A percentile compares a stretch with the other conserved stretches of the same genome.
Conservation (phyloP, 2,888 invertebrate genomes). For the Eristalis tenax region DNA sequence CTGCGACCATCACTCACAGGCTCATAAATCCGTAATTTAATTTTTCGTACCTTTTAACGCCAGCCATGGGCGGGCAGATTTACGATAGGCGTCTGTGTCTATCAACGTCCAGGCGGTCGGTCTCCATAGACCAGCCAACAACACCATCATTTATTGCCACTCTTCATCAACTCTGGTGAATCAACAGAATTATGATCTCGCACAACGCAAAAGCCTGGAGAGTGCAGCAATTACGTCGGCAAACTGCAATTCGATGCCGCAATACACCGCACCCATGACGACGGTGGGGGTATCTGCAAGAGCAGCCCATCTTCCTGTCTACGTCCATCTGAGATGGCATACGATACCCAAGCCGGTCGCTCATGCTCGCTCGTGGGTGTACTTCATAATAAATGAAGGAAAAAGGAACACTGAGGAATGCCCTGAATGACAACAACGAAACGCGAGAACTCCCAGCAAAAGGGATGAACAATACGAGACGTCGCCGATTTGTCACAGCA, state of each 20-base stretch:
- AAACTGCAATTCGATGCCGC: not conserved
- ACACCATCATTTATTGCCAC: not conserved
- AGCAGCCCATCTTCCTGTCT: not conserved
- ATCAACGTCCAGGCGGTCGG: not conserved
- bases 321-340: constrained; percentile 25
- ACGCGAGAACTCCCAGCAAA: not conserved
- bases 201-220: not conserved
- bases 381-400: constrained; percentile 38
- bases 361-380: constrained; percentile 34
- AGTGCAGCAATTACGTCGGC: not conserved
- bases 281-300: not conserved
- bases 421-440: constrained; percentile 12
- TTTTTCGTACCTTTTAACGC: not conserved
- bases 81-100: not conserved
- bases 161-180: not conserved
- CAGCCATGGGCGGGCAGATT: not conserved
- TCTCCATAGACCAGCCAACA: too few species aligned
- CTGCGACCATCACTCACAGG: not conserved
- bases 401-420: constrained; percentile 30
- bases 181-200: not conserved
- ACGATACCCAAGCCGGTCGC: not conserved
- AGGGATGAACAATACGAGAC: constrained; percentile 45
- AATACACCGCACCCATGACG: not conserved
- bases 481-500: constrained; percentile 53
- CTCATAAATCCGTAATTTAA: not conserved